Conservation (phyloP, 2,113 vertebrate genomes). For the Merops nubicus region DNA sequence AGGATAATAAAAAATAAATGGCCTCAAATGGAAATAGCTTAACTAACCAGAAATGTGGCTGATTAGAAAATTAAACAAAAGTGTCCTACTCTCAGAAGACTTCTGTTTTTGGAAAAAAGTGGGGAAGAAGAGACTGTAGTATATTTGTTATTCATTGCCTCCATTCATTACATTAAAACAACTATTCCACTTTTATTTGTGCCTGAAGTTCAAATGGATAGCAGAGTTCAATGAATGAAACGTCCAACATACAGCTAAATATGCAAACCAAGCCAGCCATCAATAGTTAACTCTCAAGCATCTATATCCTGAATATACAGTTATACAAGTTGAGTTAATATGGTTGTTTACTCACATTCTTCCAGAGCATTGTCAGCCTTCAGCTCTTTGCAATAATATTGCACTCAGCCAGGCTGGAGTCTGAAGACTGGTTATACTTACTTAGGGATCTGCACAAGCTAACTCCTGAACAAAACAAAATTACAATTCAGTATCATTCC, state of each 20-base stretch:
- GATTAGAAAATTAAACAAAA: conserved; percentile 52
- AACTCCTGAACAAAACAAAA: background rate
- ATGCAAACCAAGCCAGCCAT: background rate
- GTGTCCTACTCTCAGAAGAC: background rate
- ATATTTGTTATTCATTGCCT: background rate
- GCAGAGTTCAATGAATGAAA: background rate
- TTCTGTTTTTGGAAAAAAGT: conserved; percentile 21
- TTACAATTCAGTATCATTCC: background rate
- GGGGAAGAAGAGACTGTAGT: background rate
- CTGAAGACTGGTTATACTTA: background rate
- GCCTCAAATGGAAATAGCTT: conserved; percentile 45
- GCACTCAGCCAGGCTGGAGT: conserved; percentile 20
- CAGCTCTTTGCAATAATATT: conserved; percentile 24
- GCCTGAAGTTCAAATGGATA: background rate
- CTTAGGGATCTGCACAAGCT: background rate
- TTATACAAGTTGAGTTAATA: conserved; percentile 39
- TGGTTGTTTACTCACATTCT: conserved; percentile 35
- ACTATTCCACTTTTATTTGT: conserved; percentile 10
- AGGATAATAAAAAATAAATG: conserved; percentile 38
- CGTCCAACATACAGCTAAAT: conserved; percentile 8
- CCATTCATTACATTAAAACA: conserved; percentile 43
- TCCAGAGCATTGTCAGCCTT: conserved; percentile 8
- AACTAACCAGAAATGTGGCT: conserved; percentile 20
- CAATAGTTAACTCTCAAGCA: conserved; percentile 12
- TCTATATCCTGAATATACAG: conserved; percentile 33